Percentiles rank a stretch among this genome's conserved stretches.
These are phyloP conservation scores for Tridacna crocea DNA, from an alignment of 2,888 invertebrate genomes.

Conservation along the genomic window DNA sequence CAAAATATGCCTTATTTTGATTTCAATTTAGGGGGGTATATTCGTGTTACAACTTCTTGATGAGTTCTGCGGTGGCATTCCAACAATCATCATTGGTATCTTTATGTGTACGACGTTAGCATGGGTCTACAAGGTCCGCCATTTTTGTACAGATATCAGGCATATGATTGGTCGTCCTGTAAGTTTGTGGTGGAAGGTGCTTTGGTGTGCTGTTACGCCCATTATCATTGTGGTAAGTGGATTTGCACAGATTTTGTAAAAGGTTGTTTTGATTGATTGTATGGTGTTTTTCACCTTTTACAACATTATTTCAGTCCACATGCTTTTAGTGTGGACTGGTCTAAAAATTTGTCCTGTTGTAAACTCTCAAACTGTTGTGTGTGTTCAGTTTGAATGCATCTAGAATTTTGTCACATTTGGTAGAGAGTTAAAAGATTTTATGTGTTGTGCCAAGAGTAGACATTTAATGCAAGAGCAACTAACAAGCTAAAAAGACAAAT, in stretches of 20 bases:
- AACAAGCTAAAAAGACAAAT: no score
- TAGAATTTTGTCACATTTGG: no score
- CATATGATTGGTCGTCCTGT: conserved; percentile 76
- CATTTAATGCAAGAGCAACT: no score
- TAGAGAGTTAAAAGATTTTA: no score
- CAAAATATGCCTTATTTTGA: no score
- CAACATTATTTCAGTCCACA: no score
- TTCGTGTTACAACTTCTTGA: conserved; percentile 79
- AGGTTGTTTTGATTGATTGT: no score
- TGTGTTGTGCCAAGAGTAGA: no score
- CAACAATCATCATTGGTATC: conserved; percentile 76
- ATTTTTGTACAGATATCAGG: conserved; percentile 76
- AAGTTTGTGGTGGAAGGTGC: conserved; percentile 74
- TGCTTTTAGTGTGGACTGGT: neutral
- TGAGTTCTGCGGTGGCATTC: conserved; percentile 77
- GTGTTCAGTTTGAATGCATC: no score
- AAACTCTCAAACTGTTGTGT: no score
- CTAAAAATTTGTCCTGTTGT: no score
- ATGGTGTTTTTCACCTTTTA: no score
- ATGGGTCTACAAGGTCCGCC: conserved; percentile 78
- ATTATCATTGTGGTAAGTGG: conserved; percentile 71
- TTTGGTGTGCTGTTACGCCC: conserved; percentile 78
- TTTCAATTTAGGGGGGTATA: conserved; percentile 75
- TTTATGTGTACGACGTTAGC: conserved; percentile 75
- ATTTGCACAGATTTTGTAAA: neutral